A percentile compares a stretch with the other conserved stretches of the same genome.
Conservation (phyloP, 2,113 vertebrate genomes). For the Pluvianellus socialis region DNA sequence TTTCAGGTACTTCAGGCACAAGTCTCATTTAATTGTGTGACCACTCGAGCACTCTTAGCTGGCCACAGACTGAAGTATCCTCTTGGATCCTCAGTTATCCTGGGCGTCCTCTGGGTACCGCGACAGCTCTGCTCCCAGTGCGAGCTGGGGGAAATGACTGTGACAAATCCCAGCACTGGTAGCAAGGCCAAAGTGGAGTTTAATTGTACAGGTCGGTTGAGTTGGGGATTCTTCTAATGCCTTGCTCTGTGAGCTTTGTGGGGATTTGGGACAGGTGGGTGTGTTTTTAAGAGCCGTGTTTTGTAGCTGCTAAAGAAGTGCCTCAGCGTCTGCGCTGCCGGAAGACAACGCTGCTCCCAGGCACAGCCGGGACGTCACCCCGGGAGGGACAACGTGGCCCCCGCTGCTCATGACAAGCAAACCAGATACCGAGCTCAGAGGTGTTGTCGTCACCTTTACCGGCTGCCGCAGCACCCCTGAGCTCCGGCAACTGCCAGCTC, state of each 20-base stretch:
- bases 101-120: background rate
- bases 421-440: background rate
- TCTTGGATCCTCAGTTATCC: background rate
- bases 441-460: background rate
- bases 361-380: background rate
- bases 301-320: background rate
- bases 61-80: background rate
- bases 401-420: background rate
- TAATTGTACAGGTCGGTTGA: background rate
- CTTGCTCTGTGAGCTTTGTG: background rate
- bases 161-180: background rate
- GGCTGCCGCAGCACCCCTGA: background rate
- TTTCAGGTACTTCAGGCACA: background rate
- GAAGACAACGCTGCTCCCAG: rapidly evolving
- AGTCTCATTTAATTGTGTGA: background rate
- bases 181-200: background rate
- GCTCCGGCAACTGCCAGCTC: background rate
- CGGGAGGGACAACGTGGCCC: background rate
- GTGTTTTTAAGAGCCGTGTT: background rate
- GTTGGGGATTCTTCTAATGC: background rate
- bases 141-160: background rate
- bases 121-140: background rate
- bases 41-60: background rate
- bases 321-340: background rate
- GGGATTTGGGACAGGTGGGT: background rate